Percentiles rank a stretch among this genome's conserved stretches.
Conservation (phyloP, 2,888 invertebrate species). For the Oeneis ivallda region DNA sequence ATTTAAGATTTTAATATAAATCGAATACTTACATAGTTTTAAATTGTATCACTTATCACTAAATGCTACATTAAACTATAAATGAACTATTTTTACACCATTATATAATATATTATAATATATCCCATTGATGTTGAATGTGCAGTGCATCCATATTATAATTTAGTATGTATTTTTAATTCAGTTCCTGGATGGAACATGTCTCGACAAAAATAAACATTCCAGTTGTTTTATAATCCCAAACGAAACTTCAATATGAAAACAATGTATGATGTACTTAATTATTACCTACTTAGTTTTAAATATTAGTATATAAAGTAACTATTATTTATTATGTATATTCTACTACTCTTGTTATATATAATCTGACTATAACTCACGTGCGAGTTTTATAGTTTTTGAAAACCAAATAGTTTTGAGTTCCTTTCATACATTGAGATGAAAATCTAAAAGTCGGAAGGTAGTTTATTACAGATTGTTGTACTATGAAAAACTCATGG, state of each 20-base stretch:
- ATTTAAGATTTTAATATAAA: slow-evolving; percentile 9
- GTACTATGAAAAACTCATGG: not conserved
- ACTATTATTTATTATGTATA: not conserved
- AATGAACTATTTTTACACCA: slow-evolving; percentile 16
- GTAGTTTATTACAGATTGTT: too few relatives aligned
- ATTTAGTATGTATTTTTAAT: not conserved
- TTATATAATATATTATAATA: not conserved
- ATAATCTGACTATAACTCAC: too few relatives aligned
- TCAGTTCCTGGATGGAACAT: not conserved
- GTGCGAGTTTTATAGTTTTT: too few relatives aligned
- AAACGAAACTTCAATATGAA: not conserved
- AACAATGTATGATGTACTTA: not conserved
- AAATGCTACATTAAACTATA: not conserved
- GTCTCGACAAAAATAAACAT: not conserved
- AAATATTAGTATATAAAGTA: not conserved
- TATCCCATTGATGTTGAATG: not conserved
- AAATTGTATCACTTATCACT: not conserved
- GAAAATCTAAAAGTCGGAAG: too few relatives aligned
- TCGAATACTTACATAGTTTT: not conserved
- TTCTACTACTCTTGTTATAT: not conserved
- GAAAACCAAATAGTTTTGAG: too few relatives aligned
- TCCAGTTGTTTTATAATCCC: not conserved
- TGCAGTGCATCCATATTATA: not conserved
- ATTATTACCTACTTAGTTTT: slow-evolving; percentile 3
- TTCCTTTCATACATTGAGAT: too few relatives aligned